These are phyloP conservation scores for Calephelis perditalis DNA, from an alignment of 2,888 invertebrate genomes.

Conservation along the genomic window DNA sequence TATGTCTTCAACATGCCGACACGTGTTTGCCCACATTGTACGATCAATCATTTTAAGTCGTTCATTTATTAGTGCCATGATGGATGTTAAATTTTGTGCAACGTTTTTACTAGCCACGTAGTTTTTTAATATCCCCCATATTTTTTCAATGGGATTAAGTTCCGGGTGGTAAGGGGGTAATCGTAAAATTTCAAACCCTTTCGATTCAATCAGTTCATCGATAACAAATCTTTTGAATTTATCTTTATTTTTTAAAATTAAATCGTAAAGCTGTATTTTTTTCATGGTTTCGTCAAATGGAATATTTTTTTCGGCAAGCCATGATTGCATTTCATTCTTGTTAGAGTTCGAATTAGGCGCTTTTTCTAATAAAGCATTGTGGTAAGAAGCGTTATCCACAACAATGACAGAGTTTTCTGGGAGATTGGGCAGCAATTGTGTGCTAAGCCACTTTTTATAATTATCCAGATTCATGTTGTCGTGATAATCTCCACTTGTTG, in stretches of 20 bases:
- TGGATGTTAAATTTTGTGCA: background rate
- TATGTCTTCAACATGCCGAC: too few relatives aligned
- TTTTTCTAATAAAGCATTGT: background rate
- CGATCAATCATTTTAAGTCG: background rate
- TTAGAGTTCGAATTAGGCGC: background rate
- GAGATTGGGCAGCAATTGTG: background rate
- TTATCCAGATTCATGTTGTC: background rate
- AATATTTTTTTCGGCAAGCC: too few relatives aligned
- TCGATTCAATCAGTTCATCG: background rate
- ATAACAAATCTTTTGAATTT: background rate
- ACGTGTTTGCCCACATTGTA: too few relatives aligned
- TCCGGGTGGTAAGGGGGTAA: background rate
- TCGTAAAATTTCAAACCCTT: constrained; percentile 1
- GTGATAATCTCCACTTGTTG: too few relatives aligned
- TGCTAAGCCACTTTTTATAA: background rate
- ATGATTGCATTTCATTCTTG: background rate
- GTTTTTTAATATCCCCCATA: background rate
- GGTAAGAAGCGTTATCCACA: background rate
- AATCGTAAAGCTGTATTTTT: too few relatives aligned
- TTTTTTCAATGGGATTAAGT: background rate
- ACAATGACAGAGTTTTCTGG: background rate
- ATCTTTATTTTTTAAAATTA: background rate
- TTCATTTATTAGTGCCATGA: background rate
- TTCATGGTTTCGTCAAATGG: too few relatives aligned
- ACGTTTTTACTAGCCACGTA: background rate